Conservation (phyloP, 2,888 invertebrate genomes). For the Mimas tiliae region DNA sequence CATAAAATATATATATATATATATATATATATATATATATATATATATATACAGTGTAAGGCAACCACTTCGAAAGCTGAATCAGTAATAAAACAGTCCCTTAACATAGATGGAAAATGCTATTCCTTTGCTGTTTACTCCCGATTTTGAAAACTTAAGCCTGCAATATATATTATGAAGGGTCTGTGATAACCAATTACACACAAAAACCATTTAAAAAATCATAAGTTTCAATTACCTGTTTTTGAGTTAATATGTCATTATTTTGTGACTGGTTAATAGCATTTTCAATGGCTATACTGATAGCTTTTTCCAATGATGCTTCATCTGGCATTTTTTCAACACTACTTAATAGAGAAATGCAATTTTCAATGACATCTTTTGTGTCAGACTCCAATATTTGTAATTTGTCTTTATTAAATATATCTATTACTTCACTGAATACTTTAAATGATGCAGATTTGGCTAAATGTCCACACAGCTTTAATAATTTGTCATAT, state of each 20-base stretch:
- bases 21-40: too few relatives aligned
- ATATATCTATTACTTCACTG: constrained; percentile 59
- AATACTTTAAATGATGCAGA: constrained; percentile 56
- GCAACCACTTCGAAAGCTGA: too few relatives aligned
- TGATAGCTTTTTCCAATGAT: constrained; percentile 74
- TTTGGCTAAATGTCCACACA: constrained; percentile 55
- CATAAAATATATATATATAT: too few relatives aligned
- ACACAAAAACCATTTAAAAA: too few relatives aligned
- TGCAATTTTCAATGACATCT: constrained; percentile 52
- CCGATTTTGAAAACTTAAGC: too few relatives aligned
- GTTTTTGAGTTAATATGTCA: constrained; percentile 84
- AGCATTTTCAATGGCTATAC: constrained; percentile 79
- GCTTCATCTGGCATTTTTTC: constrained; percentile 43
- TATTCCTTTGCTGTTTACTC: too few relatives aligned
- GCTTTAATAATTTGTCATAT: constrained; percentile 75
- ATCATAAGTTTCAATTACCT: constrained; percentile 58
- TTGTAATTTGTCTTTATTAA: constrained; percentile 51
- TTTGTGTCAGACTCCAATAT: constrained; percentile 48
- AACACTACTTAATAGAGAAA: constrained; percentile 49
- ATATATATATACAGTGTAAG: too few relatives aligned
- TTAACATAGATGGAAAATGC: too few relatives aligned
- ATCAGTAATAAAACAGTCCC: too few relatives aligned
- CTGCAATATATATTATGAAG: too few relatives aligned
- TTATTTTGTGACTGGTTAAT: constrained; percentile 82
- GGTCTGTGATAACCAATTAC: too few relatives aligned